phyloP scores from a whole-genome alignment of 2,113 vertebrate species.

The Zeus faber region DNA sequence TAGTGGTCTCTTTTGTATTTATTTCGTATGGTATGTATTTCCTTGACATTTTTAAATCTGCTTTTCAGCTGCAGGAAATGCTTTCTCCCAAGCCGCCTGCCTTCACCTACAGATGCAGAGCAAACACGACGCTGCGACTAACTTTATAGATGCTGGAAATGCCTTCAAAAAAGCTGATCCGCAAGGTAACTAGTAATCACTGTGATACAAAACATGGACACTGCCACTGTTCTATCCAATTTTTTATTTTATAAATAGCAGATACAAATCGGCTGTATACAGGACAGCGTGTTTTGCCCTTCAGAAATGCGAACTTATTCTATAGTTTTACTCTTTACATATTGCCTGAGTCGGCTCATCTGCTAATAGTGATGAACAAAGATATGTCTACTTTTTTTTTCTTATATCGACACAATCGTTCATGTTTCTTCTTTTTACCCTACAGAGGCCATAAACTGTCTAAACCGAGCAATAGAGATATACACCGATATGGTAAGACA shows the following conservation, averaged over 20 bases:
- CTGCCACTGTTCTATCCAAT: too few relatives aligned
- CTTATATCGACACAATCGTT: background rate
- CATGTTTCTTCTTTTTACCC: constrained; percentile 28
- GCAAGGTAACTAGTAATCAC: constrained; percentile 74
- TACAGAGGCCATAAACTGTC: constrained; percentile 91
- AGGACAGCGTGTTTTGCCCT: too few relatives aligned
- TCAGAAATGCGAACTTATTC: too few relatives aligned
- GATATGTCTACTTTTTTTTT: background rate
- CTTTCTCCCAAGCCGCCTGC: constrained; percentile 87
- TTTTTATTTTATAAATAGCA: too few relatives aligned
- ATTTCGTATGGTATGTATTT: background rate
- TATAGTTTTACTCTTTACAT: too few relatives aligned
- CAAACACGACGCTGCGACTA: constrained; percentile 90
- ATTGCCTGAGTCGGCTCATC: too few relatives aligned
- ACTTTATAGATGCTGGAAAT: constrained; percentile 90
- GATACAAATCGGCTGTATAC: too few relatives aligned
- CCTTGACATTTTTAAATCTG: background rate
- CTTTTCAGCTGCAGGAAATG: constrained; percentile 85
- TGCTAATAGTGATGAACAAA: too few relatives aligned
- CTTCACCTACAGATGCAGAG: constrained; percentile 91
- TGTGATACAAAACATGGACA: too few relatives aligned
- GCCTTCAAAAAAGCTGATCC: constrained; percentile 95
- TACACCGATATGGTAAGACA: constrained; percentile 92
- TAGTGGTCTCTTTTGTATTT: too few relatives aligned
- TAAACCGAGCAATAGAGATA: constrained; percentile 91